Conservation (phyloP, 2,888 invertebrate genomes). For the Xylophagus ater region DNA sequence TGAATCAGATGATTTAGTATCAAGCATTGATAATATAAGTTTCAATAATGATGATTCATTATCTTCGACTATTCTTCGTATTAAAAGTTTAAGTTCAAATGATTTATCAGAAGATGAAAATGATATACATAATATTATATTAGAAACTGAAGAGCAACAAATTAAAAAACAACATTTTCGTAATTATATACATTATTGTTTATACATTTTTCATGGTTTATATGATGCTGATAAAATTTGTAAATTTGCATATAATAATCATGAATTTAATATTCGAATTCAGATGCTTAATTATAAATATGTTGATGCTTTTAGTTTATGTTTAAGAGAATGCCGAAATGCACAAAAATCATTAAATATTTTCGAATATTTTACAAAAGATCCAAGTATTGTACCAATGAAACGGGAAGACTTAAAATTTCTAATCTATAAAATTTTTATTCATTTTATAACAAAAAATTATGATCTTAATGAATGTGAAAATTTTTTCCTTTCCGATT, state of each 20-base stretch:
- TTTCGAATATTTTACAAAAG: constrained; percentile 40
- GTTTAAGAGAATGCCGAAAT: constrained; percentile 30
- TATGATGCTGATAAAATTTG: constrained; percentile 36
- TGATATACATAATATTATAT: constrained; percentile 4
- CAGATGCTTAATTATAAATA: constrained; percentile 38
- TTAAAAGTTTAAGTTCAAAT: constrained; percentile 21
- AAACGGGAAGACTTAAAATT: constrained; percentile 36
- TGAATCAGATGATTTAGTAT: constrained; percentile 35
- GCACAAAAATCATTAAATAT: constrained; percentile 33
- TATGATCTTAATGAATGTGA: constrained; percentile 35
- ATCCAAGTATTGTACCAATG: constrained; percentile 37
- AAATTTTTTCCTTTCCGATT: constrained; percentile 34
- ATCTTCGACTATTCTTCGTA: constrained; percentile 24
- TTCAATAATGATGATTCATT: constrained; percentile 29
- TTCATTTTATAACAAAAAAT: constrained; percentile 32
- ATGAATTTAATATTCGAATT: constrained; percentile 36
- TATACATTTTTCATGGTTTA: constrained; percentile 38
- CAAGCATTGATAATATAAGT: constrained; percentile 36
- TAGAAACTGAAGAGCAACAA: constrained; percentile 5
- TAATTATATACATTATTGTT: constrained; percentile 38
- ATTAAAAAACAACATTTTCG: no score
- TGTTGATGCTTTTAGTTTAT: constrained; percentile 35
- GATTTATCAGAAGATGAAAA: constrained; percentile 12
- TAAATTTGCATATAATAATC: constrained; percentile 29
- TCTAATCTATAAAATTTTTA: constrained; percentile 36